phyloP scores from a whole-genome alignment of 2,888 invertebrate genomes.

The Andrena hattorfiana region DNA sequence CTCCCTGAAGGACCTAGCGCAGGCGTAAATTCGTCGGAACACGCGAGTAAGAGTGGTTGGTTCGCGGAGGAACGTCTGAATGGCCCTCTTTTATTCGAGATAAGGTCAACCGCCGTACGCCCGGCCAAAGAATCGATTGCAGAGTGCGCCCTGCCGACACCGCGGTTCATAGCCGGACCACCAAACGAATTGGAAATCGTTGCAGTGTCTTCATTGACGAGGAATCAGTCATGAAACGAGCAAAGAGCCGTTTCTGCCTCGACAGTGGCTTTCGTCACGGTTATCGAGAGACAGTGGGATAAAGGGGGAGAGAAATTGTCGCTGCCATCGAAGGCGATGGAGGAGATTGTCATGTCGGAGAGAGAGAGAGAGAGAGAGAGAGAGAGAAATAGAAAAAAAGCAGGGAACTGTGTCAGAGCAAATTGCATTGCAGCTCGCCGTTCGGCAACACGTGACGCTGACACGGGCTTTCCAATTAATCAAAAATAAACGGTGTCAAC shows the following conservation, averaged over 20 bases:
- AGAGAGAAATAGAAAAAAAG: conserved; percentile 30
- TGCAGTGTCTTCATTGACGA: neutral
- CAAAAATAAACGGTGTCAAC: conserved; percentile 75
- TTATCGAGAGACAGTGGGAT: neutral
- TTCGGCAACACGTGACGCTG: conserved; percentile 67
- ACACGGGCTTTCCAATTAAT: conserved; percentile 75
- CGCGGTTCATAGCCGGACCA: no score
- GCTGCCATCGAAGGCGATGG: conserved; percentile 18
- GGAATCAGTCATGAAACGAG: neutral
- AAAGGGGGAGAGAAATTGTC: conserved; percentile 16
- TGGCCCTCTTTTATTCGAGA: neutral
- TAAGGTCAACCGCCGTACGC: neutral
- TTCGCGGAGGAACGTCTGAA: neutral
- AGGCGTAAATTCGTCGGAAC: no score
- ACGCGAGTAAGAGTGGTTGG: neutral
- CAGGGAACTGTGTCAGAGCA: conserved; percentile 56
- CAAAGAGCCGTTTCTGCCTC: neutral
- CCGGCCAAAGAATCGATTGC: neutral
- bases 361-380: neutral
- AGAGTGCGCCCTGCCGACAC: no score
- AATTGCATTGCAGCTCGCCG: conserved; percentile 55
- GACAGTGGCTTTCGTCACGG: conserved; percentile 1
- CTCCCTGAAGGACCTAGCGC: no score
- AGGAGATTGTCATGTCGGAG: conserved; percentile 22
- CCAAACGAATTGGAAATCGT: no score